phyloP scores from a whole-genome alignment of 2,113 vertebrate species.

The Pseudonaja textilis region DNA sequence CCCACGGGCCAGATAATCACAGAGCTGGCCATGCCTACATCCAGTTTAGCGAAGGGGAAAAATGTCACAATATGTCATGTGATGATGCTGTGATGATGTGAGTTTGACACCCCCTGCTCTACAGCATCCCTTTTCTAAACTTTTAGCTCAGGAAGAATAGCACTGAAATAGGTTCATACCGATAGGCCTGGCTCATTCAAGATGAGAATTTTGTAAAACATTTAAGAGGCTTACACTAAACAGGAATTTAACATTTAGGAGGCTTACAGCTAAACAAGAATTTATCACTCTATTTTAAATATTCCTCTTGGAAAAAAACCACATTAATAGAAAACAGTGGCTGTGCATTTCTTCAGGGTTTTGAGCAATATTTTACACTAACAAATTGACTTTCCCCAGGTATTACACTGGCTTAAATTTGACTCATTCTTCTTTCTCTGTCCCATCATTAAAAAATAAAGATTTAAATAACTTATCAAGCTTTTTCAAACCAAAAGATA shows the following conservation, averaged over 20 bases:
- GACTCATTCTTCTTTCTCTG: not conserved
- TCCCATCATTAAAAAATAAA: not conserved
- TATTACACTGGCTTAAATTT: not conserved
- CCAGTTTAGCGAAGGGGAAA: no score
- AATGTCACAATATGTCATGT: fast-evolving
- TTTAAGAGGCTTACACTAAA: not conserved
- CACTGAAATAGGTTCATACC: not conserved
- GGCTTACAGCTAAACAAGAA: not conserved
- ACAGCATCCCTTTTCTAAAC: not conserved
- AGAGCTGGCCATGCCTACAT: no score
- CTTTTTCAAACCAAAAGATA: not conserved
- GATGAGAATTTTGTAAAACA: not conserved
- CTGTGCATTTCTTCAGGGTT: not conserved
- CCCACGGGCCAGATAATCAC: no score
- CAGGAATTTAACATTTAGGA: not conserved
- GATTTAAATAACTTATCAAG: not conserved
- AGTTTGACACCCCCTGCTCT: not conserved
- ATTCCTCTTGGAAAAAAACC: not conserved
- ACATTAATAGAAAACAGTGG: not conserved
- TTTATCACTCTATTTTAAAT: not conserved
- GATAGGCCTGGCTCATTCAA: not conserved
- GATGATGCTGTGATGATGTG: no score
- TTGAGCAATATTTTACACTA: not conserved
- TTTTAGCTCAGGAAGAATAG: not conserved
- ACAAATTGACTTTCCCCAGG: not conserved